A percentile compares a stretch with the other conserved stretches of the same genome.
These are phyloP conservation scores for Ariopsis seemanni DNA, from an alignment of 2,113 vertebrate species.

Conservation along the genomic window DNA sequence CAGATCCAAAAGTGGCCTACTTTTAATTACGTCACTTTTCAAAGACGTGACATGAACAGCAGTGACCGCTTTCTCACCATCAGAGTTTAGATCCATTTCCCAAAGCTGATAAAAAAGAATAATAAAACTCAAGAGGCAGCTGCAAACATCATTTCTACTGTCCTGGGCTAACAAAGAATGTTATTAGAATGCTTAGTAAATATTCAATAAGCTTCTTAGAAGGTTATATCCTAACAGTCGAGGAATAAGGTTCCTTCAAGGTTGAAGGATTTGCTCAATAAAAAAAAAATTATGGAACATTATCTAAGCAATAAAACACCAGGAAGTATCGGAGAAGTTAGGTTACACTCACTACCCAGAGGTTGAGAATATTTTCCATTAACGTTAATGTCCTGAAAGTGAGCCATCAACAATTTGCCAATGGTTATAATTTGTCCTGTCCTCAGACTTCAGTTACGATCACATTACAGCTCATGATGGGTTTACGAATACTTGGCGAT, in stretches of 20 bases:
- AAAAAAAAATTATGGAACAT: not conserved
- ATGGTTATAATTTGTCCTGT: too few relatives aligned
- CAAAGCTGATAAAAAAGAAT: not conserved
- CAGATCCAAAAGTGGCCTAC: not conserved
- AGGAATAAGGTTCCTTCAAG: not conserved
- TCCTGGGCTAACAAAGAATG: too few relatives aligned
- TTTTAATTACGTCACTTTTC: not conserved
- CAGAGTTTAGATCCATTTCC: not conserved
- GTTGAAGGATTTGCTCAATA: not conserved
- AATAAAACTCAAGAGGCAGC: not conserved
- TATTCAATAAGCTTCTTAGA: not conserved
- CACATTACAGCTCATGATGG: too few relatives aligned
- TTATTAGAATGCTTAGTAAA: not conserved
- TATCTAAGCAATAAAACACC: not conserved
- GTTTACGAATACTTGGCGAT: too few relatives aligned
- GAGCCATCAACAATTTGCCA: too few relatives aligned
- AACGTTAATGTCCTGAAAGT: not conserved
- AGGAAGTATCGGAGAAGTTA: not conserved
- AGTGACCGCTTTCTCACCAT: not conserved
- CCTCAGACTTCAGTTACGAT: too few relatives aligned
- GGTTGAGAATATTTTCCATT: not conserved
- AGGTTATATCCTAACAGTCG: not conserved
- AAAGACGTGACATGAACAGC: not conserved
- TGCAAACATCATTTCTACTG: conserved; percentile 53
- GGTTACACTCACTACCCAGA: not conserved